Conservation (phyloP, 2,113 vertebrate species). For the Cephalopholis sonnerati region DNA sequence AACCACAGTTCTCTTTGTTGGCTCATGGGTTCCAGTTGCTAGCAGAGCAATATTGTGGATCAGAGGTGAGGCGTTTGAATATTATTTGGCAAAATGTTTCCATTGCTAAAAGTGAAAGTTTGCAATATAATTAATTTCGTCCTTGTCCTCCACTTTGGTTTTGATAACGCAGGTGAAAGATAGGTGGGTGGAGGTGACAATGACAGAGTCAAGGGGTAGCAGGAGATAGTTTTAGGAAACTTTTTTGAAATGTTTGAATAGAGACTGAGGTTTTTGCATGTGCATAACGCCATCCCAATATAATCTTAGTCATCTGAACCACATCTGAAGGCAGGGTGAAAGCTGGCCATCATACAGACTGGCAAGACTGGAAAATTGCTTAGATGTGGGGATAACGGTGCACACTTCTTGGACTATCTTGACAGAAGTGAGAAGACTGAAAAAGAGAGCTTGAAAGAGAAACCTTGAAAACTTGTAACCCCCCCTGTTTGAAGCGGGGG, state of each 20-base stretch:
- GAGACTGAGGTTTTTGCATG: not conserved
- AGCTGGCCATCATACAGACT: not conserved
- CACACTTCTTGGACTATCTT: not conserved
- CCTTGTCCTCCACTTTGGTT: not conserved
- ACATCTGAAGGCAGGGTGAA: not conserved
- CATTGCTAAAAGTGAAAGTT: not conserved
- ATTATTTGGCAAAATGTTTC: conserved; percentile 14
- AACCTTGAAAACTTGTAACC: too few relatives aligned
- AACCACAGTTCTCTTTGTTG: conserved; percentile 3
- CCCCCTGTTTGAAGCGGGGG: too few relatives aligned
- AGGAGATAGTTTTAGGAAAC: not conserved
- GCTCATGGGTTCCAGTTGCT: not conserved
- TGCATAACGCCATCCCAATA: not conserved
- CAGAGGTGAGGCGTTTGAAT: not conserved
- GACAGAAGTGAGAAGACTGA: too few relatives aligned
- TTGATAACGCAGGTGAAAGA: not conserved
- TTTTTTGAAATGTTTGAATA: not conserved
- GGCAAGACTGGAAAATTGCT: not conserved
- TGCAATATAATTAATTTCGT: not conserved
- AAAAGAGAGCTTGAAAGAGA: too few relatives aligned
- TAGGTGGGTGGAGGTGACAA: not conserved
- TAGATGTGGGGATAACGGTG: not conserved
- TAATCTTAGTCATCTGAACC: not conserved
- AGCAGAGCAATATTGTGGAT: not conserved
- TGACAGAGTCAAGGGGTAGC: not conserved